Percentiles rank a stretch among this genome's conserved stretches.
Evolutionary conservation across 2,113 vertebrate species (phyloP).

Genomic region (Pungitius pungitius): DNA sequence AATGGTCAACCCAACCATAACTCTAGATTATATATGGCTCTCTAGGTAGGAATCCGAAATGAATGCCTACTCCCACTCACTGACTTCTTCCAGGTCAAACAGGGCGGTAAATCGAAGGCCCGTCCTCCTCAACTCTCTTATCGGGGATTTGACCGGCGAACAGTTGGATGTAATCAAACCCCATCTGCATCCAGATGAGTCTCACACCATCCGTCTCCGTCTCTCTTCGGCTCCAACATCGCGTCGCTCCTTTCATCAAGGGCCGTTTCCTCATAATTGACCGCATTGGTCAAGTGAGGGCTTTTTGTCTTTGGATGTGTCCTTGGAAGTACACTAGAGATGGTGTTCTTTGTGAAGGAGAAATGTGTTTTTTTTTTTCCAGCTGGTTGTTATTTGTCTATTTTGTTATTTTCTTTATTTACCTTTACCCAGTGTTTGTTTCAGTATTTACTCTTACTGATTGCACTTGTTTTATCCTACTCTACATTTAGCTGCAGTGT

Average conservation of each 20-base stretch:
- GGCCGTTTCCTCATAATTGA: conserved; percentile 30
- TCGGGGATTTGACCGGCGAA: conserved; percentile 42
- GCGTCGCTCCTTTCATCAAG: conserved; percentile 20
- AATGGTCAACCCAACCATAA: conserved; percentile 32
- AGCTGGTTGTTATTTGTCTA: not conserved
- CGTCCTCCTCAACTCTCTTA: conserved; percentile 52
- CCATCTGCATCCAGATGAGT: conserved; percentile 33
- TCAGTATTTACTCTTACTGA: not conserved
- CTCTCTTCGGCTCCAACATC: conserved; percentile 12
- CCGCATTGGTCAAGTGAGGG: conserved; percentile 36
- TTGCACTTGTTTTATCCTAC: not conserved
- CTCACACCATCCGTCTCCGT: conserved; percentile 5
- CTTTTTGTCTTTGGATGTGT: not conserved
- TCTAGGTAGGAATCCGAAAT: conserved; percentile 21
- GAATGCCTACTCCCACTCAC: conserved; percentile 49
- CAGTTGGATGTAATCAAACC: conserved; percentile 44
- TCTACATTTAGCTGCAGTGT: not conserved
- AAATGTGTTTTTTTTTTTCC: not conserved
- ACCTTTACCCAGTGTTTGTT: not conserved
- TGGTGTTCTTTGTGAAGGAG: conserved; percentile 3
- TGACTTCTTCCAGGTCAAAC: conserved; percentile 42
- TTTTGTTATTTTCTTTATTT: not conserved
- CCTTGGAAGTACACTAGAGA: not conserved
- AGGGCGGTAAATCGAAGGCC: conserved; percentile 32
- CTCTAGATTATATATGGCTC: conserved; percentile 38